Percentiles rank a stretch among this genome's conserved stretches.
These are phyloP conservation scores for Heliconius hermathena DNA, from an alignment of 1,140 invertebrate species.

Conservation along the genomic window DNA sequence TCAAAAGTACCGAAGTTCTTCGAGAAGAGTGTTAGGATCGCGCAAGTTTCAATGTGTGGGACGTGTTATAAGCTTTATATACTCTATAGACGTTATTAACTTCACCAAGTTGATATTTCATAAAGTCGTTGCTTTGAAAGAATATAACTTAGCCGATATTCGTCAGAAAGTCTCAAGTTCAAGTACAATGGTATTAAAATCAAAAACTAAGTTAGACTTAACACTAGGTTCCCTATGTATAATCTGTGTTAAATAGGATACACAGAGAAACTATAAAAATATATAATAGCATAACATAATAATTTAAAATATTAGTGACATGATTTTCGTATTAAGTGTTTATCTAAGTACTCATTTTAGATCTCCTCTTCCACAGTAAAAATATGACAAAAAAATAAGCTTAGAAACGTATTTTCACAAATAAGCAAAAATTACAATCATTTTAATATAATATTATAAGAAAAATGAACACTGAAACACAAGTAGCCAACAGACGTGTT, in stretches of 20 bases:
- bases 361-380: too few relatives aligned
- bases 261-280: not conserved
- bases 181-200: not conserved
- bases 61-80: conserved; percentile 32
- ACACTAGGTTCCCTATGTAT: not conserved
- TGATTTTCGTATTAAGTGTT: too few relatives aligned
- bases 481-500: not conserved
- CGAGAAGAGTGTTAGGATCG: conserved; percentile 47
- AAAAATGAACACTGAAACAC: not conserved
- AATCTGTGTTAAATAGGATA: not conserved
- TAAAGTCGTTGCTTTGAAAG: not conserved
- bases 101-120: not conserved
- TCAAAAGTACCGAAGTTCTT: conserved; percentile 51
- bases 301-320: not conserved
- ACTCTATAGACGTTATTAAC: not conserved
- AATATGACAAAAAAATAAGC: too few relatives aligned
- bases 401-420: too few relatives aligned
- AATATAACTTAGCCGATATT: not conserved
- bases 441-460: not conserved
- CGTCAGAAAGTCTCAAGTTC: not conserved
- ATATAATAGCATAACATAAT: not conserved
- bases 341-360: too few relatives aligned
- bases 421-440: not conserved
- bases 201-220: not conserved
- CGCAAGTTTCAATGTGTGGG: conserved; percentile 49